Base-by-base conservation (phyloP, 2,113 vertebrate species). In the Cisticola juncidis region DNA sequence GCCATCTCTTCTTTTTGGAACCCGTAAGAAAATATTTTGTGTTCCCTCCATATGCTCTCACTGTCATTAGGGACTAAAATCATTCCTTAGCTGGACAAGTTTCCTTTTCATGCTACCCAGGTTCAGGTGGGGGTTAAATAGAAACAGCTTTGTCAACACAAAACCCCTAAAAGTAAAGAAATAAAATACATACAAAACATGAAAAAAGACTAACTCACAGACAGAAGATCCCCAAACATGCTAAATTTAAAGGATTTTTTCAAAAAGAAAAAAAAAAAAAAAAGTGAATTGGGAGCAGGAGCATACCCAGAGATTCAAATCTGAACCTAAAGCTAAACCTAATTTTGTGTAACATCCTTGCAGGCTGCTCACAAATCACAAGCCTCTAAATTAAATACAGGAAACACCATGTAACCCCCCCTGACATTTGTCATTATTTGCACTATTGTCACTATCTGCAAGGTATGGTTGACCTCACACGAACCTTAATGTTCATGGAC, bases 401-500 rank as follows among this genome's bases (percentile, higher is more conserved):
- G 93, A 97, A 96, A 92, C 74, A 64, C 45, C 12, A 1, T 12
- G 57, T 40, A 76, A 66, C 65, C 7, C 26, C n/a, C 45, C 45
- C 20, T 26, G 9, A 4, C 50, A 93, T 88, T 86, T 94, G 92
- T 92, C 81, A 92, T 88, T 80, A 83, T 83, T 96, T 83, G 73
- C 82, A 83, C 38, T 77, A 6, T 5, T 81, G 81, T 79, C 87
- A 40, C 65, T 79, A 44, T 91, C 74, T 78, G 88, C 68, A 50
- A 95, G 81, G 92, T 93, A 94, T 9, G 90, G 91, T 80, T 96
- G 95, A 97, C 95, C 90, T 96, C 91, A 81, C 48, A 20, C 10
- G 81, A 93, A 93, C 95, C 90, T 74, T 28, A 76, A 79, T 48
- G 93, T 82, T 91, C 91, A 64, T 1, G 5, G 79, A 71, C 93